Evolutionary conservation across 2,888 invertebrate species (phyloP), one percentile per base, ranked within the genome.

Genomic region (Dolomedes plantarius): DNA sequence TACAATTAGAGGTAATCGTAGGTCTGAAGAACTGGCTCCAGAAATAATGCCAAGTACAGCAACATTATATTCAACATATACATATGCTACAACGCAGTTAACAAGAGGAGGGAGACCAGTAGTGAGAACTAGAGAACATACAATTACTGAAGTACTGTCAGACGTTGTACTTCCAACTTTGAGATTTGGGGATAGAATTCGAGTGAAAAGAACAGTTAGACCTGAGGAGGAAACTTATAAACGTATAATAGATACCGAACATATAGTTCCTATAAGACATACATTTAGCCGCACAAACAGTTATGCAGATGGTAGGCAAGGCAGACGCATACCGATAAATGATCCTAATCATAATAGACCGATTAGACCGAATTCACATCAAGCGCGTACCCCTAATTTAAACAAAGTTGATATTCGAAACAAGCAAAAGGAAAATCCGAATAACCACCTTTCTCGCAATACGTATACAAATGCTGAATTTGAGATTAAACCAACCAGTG

Each of bases 401-500:
- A 76, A 76, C 28, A 68, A 39, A 29, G 28, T 32, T 65, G 46
- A 27, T 7, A 13, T 3, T 23, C 56, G 23, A 23, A 23, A 56
- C 16, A 56, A 56, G 11, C 19, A 56, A 6, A 46, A 46, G 16
- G 16, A 46, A 46, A 46, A 46, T 16, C 2, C 2, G 13, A 7
- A 56, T 11, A 19, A 23, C 56, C 6, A 56, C 23, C n/a, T 3
- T 19, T 19, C 67, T 0, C n/a, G 23, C 5, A n/a, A n/a, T 6
- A n/a, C 3, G 19, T n/a, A 16, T 32, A 2, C 36, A 6, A 13
- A 73, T 31, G 23, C 28, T 19, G 50, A 73, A 23, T 29, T n/a
- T 31, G 76, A 62, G 36, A 79, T 89, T 23, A 78, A 80, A 28
- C 88, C 89, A 32, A 88, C 88, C n/a, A 88, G 87, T 16, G 69